Conservation (phyloP, 2,113 vertebrate genomes). For the Bombycilla garrulus region DNA sequence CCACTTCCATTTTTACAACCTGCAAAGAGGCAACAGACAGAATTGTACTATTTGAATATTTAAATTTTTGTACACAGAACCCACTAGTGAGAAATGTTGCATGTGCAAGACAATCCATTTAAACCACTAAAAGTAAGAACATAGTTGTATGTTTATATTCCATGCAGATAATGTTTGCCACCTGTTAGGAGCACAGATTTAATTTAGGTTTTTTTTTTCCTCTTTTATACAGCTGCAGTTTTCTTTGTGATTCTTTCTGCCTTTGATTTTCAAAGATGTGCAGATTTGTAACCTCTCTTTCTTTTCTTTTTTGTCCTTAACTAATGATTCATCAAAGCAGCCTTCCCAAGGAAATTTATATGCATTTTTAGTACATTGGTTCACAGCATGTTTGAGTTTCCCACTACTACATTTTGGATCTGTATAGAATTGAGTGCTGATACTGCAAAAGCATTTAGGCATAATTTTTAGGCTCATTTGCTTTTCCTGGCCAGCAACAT, state of each 20-base stretch:
- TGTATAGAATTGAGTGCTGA: background rate
- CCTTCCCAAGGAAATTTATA: background rate
- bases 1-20: slow-evolving; percentile 75
- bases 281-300: background rate
- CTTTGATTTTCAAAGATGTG: background rate
- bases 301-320: background rate
- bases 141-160: background rate
- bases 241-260: background rate
- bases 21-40: background rate
- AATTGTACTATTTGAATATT: background rate
- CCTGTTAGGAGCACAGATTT: background rate
- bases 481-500: background rate
- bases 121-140: background rate
- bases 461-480: background rate
- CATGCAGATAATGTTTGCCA: background rate
- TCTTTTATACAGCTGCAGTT: background rate
- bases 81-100: background rate
- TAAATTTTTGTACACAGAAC: background rate
- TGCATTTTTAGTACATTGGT: background rate
- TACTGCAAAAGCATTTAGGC: background rate
- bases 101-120: background rate
- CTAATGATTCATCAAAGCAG: background rate
- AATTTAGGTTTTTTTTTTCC: background rate
- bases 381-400: background rate
- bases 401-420: background rate